phyloP scores from a whole-genome alignment of 2,888 invertebrate species.

The Drosophila prolongata region DNA sequence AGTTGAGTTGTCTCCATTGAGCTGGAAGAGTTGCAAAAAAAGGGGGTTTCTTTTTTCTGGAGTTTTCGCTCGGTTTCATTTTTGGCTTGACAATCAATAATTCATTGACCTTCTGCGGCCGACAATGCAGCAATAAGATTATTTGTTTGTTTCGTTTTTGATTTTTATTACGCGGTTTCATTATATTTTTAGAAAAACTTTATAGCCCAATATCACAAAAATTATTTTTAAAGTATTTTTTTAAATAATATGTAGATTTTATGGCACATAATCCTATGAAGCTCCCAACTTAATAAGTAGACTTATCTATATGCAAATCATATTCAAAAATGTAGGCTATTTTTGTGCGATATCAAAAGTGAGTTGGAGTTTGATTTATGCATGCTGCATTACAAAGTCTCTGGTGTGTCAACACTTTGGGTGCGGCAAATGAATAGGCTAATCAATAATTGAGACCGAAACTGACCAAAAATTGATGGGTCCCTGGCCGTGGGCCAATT shows the following conservation, averaged over 20 bases:
- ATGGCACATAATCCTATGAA: too few relatives aligned
- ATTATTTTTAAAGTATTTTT: too few relatives aligned
- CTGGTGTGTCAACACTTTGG: conserved; percentile 32
- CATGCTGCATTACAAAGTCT: conserved; percentile 19
- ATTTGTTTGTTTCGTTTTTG: conserved; percentile 18
- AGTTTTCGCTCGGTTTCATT: conserved; percentile 3
- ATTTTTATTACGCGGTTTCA: neutral
- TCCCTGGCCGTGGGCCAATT: conserved; percentile 13
- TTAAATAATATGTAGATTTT: too few relatives aligned
- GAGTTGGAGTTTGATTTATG: conserved; percentile 21
- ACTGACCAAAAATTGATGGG: conserved; percentile 28
- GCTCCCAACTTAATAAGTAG: too few relatives aligned
- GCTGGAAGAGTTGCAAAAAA: conserved; percentile 23
- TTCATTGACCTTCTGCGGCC: conserved; percentile 55
- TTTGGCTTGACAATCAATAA: conserved; percentile 47
- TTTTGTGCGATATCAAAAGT: too few relatives aligned
- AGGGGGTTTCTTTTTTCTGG: conserved; percentile 13
- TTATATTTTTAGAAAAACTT: neutral
- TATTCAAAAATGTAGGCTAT: too few relatives aligned
- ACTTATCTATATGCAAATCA: neutral
- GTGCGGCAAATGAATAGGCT: conserved; percentile 17
- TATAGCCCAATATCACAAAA: too few relatives aligned
- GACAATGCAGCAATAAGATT: conserved; percentile 45
- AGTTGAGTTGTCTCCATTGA: conserved; percentile 17
- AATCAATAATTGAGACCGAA: conserved; percentile 33